Evolutionary conservation across 2,888 invertebrate species (phyloP), one percentile per base, ranked within the genome.

Genomic region (Lymantria monacha): DNA sequence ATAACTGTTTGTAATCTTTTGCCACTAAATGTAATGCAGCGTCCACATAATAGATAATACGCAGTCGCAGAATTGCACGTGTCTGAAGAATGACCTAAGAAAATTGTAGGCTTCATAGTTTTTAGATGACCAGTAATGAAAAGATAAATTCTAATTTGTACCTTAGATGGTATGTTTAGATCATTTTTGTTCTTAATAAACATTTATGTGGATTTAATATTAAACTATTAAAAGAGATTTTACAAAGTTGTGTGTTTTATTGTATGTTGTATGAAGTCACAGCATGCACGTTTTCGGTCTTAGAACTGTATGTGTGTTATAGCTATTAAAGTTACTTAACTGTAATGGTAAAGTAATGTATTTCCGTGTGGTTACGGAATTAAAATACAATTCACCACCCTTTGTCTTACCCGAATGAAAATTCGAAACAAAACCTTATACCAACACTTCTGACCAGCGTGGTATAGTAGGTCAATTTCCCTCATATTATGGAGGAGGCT

Each of bases 191-290:
- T 60, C 50, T 53, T 64, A 45, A 48, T 59, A 44, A 51, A 9
- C 54, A 71, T 70, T 75, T 72, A 70, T 77, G 75, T 80, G 73
- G 73, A 61, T 72, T 76, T 71, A 75, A 64, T 70, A 76, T 76
- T 65, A 62, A 47, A 74, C 72, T 74, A 81, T 70, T 79, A 81
- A 81, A 82, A 72, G 59, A 77, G 76, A 69, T 79, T 83, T 82
- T 77, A 55, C 70, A 69, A 71, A 63, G 46, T 62, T 10, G 14
- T 38, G 42, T 51, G 62, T 70, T 69, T 66, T 55, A 50, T 37
- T 53, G 22, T n/a, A 37, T 37, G 37, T 10, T 37, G 3, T 10
- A 5, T 30, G 3, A 30, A n/a, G n/a, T n/a, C n/a, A n/a, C n/a
- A n/a, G n/a, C n/a, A n/a, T n/a, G n/a, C n/a, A n/a, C n/a, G n/a